A percentile compares a stretch with the other conserved stretches of the same genome.
phyloP scores from a whole-genome alignment of 1,140 invertebrate species.

The Drosophila tropicalis region DNA sequence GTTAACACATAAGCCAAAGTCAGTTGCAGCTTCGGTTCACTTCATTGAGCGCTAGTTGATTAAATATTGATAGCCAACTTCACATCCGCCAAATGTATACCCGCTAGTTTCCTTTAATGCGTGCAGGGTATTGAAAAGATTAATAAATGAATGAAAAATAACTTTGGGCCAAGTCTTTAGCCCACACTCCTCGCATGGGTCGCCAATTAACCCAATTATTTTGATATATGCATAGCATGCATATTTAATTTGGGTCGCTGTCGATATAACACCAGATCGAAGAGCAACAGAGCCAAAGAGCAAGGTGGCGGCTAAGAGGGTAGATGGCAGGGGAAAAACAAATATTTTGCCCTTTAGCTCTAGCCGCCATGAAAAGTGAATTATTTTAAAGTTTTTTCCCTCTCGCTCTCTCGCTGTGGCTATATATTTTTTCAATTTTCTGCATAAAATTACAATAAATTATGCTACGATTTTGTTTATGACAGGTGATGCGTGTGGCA shows the following conservation, averaged over 20 bases:
- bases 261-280: slow-evolving; percentile 20
- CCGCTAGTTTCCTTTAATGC: neutral
- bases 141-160: slow-evolving; percentile 42
- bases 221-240: slow-evolving; percentile 72
- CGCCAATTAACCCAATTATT: slow-evolving; percentile 75
- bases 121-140: neutral
- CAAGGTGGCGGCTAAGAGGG: too few species aligned
- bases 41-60: too few species aligned
- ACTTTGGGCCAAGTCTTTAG: slow-evolving; percentile 28
- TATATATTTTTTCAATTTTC: slow-evolving; percentile 38
- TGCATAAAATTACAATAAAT: slow-evolving; percentile 73
- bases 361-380: neutral
- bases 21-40: too few species aligned
- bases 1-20: too few species aligned
- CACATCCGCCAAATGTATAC: too few species aligned
- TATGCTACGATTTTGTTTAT: slow-evolving; percentile 68
- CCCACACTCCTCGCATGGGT: slow-evolving; percentile 28
- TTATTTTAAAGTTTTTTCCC: slow-evolving; percentile 44
- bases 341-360: slow-evolving; percentile 2
- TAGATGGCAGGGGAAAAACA: neutral
- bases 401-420: neutral
- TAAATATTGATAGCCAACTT: too few species aligned
- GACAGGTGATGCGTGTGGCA: slow-evolving; percentile 64
- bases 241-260: slow-evolving; percentile 60
- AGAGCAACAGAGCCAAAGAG: neutral